Conservation (phyloP, 1,140 invertebrate species). For the Lepidurus couesii region DNA sequence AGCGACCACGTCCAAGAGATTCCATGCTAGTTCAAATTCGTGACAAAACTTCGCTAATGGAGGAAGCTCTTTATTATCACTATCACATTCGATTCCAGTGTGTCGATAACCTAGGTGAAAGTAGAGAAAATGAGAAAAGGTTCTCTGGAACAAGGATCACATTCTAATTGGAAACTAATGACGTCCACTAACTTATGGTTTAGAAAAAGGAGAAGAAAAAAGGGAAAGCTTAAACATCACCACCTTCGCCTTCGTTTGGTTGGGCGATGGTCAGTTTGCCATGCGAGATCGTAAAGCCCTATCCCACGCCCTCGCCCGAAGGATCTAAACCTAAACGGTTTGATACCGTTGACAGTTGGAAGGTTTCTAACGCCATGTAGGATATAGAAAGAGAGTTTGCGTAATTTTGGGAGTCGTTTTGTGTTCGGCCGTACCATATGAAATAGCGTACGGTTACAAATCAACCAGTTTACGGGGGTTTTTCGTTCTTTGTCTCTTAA, state of each 20-base stretch:
- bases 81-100: neutral
- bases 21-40: neutral
- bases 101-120: neutral
- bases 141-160: neutral
- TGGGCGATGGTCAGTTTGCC: neutral
- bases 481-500: too few species aligned
- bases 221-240: neutral
- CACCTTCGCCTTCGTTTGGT: slow-evolving; percentile 7
- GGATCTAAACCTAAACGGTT: neutral
- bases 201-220: neutral
- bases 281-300: neutral
- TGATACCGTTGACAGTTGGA: neutral
- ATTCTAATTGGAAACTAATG: neutral
- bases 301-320: neutral
- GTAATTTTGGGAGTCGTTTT: too few species aligned
- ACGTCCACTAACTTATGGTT: neutral
- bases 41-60: neutral
- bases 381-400: too few species aligned
- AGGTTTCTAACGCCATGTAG: neutral
- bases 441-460: too few species aligned
- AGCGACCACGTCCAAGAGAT: neutral
- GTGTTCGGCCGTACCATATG: too few species aligned
- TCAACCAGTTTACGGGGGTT: too few species aligned
- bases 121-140: neutral
- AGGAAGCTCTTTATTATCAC: neutral